Evolutionary conservation across 2,797 vertebrate genomes (phyloP).

Genomic region (Bovichtus variegatus): DNA sequence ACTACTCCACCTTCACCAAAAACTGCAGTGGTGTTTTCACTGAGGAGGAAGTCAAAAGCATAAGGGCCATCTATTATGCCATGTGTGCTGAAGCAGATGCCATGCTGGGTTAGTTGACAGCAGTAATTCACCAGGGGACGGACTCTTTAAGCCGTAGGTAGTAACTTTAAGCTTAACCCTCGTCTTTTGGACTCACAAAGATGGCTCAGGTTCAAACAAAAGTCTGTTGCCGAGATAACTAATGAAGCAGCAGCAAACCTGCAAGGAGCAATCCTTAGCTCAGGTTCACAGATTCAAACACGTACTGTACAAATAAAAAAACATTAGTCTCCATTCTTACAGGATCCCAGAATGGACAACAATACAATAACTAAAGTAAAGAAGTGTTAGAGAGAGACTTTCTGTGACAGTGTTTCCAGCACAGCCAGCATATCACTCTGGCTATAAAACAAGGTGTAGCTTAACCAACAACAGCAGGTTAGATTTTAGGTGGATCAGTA

Average conservation of each 20-base stretch:
- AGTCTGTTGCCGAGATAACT: neutral
- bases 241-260: neutral
- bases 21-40: slow-evolving; percentile 94
- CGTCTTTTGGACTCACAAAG: neutral
- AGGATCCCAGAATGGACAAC: neutral
- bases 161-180: neutral
- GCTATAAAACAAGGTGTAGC: neutral
- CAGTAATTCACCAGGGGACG: neutral
- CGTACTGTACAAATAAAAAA: neutral
- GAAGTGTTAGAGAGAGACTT: neutral
- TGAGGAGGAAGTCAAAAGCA: slow-evolving; percentile 88
- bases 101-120: slow-evolving; percentile 90
- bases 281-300: neutral
- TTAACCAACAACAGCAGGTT: neutral
- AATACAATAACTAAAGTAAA: neutral
- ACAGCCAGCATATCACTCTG: neutral
- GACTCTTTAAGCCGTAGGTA: neutral
- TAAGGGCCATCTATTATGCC: slow-evolving; percentile 94
- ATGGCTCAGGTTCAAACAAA: neutral
- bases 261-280: neutral
- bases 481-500: neutral
- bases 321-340: neutral
- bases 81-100: slow-evolving; percentile 97
- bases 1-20: slow-evolving; percentile 95
- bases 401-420: neutral